These are phyloP conservation scores for Melitaea athalia DNA, from an alignment of 2,888 invertebrate species.

Conservation along the genomic window DNA sequence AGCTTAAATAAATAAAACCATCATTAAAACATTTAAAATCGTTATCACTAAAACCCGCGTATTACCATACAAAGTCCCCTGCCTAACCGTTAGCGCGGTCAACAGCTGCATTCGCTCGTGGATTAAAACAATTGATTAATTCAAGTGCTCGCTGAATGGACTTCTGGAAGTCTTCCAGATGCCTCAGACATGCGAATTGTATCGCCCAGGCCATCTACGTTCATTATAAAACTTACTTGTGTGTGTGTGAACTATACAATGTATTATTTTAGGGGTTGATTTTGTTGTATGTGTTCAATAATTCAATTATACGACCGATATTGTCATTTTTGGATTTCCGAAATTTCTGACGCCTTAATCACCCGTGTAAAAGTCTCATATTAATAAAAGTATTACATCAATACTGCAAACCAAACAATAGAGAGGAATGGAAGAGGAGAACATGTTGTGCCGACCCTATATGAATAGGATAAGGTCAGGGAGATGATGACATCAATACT, in stretches of 20 bases:
- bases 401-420: no score
- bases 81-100: slow-evolving; percentile 52
- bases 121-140: slow-evolving; percentile 78
- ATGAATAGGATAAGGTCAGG: no score
- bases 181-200: slow-evolving; percentile 45
- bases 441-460: no score
- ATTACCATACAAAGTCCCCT: slow-evolving; percentile 1
- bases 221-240: slow-evolving; percentile 27
- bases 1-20: background rate
- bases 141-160: slow-evolving; percentile 70
- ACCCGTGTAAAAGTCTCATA: no score
- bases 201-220: slow-evolving; percentile 33
- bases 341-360: no score
- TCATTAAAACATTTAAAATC: background rate
- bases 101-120: slow-evolving; percentile 65
- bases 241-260: background rate
- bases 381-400: no score
- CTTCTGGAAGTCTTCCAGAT: slow-evolving; percentile 62
- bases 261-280: no score
- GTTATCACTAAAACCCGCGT: background rate
- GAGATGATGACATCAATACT: no score
- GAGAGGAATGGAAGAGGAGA: no score
- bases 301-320: no score
- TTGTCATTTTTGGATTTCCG: no score
- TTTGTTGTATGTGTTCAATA: no score